phyloP scores from a whole-genome alignment of 1,140 invertebrate species.

The Drosophila nikananu region DNA sequence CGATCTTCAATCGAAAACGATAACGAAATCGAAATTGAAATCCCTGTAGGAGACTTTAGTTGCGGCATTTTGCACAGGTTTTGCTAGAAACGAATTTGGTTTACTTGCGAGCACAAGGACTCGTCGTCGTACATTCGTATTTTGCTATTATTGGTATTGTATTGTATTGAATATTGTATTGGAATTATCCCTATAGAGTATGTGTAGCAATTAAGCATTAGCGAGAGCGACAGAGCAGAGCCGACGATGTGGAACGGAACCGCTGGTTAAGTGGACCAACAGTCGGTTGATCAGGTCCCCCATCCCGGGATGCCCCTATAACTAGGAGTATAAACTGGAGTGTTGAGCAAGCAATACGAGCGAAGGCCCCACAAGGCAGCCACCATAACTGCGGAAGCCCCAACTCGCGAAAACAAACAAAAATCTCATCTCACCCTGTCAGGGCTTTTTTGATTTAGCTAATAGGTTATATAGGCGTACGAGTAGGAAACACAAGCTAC shows the following conservation, averaged over 20 bases:
- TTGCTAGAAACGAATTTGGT: constrained; percentile 79
- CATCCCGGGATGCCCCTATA: constrained; percentile 25
- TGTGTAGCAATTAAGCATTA: constrained; percentile 55
- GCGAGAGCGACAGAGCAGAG: constrained; percentile 38
- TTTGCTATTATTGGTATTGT: constrained; percentile 47
- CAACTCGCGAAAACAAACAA: constrained; percentile 43
- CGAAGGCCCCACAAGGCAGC: constrained; percentile 62
- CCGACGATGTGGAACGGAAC: constrained; percentile 54
- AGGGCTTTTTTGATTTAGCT: constrained; percentile 53
- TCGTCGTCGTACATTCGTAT: constrained; percentile 34
- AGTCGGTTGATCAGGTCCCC: constrained; percentile 67
- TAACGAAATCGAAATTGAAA: constrained; percentile 1
- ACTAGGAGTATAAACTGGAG: constrained; percentile 60
- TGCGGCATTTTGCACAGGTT: constrained; percentile 64
- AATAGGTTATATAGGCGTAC: constrained; percentile 54
- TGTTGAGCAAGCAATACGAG: constrained; percentile 83
- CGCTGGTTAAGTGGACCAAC: constrained; percentile 84
- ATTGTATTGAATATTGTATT: constrained; percentile 61
- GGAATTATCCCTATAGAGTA: constrained; percentile 60
- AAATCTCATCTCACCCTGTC: constrained; percentile 7
- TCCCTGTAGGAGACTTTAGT: constrained; percentile 30
- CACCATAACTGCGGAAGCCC: constrained; percentile 54
- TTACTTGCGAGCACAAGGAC: constrained; percentile 36
- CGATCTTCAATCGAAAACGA: constrained; percentile 22
- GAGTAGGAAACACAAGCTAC: constrained; percentile 12